A percentile compares a stretch with the other conserved stretches of the same genome.
phyloP scores from a whole-genome alignment of 2,888 invertebrate genomes.

The Bombylius major region DNA sequence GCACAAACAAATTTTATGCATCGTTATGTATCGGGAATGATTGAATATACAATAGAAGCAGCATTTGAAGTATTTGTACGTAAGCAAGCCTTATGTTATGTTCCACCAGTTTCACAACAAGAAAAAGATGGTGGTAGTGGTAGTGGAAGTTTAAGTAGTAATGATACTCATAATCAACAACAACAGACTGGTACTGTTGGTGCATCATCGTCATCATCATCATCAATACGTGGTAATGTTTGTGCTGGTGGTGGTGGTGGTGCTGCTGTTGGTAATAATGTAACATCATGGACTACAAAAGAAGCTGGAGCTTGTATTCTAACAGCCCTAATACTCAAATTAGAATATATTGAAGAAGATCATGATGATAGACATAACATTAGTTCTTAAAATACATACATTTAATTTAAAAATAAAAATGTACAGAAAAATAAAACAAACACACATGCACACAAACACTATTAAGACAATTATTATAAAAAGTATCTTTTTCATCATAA shows the following conservation, averaged over 20 bases:
- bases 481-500: no score
- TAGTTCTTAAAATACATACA: no score
- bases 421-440: no score
- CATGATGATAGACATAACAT: neutral
- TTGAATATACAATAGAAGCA: slow-evolving; percentile 31
- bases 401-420: no score
- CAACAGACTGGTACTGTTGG: neutral
- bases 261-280: neutral
- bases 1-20: slow-evolving; percentile 27
- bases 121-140: no score
- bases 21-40: slow-evolving; percentile 25
- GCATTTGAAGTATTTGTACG: slow-evolving; percentile 36
- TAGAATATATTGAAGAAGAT: slow-evolving; percentile 22
- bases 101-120: neutral
- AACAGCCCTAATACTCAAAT: slow-evolving; percentile 31
- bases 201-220: neutral
- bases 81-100: slow-evolving; percentile 22
- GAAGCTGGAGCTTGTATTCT: slow-evolving; percentile 36
- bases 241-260: no score
- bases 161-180: no score
- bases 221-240: neutral
- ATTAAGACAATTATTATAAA: no score
- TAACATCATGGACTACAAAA: slow-evolving; percentile 31
- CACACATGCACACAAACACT: no score
- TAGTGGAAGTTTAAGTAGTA: no score